Percentiles rank a stretch among this genome's conserved stretches.
Evolutionary conservation across 1,140 invertebrate species (phyloP).

Genomic region (Panagrolaimus sp.): DNA sequence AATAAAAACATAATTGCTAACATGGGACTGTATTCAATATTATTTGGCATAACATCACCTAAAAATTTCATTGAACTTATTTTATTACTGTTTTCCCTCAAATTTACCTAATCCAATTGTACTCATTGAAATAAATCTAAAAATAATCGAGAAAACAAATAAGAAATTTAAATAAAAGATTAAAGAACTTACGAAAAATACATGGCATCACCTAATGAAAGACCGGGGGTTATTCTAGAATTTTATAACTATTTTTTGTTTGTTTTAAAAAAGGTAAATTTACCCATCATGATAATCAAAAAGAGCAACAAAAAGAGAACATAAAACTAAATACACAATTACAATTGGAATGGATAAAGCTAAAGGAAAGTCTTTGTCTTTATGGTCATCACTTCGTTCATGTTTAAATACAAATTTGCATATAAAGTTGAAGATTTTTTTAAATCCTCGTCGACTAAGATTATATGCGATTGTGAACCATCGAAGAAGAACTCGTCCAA

Average conservation of each 20-base stretch:
- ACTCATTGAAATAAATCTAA: slow-evolving; percentile 4
- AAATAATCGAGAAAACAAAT: too few species aligned
- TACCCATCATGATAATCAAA: slow-evolving; percentile 20
- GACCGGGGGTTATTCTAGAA: neutral
- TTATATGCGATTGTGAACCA: slow-evolving; percentile 13
- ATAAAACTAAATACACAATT: neutral
- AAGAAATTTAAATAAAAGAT: too few species aligned
- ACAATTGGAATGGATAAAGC: neutral
- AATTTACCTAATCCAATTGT: slow-evolving; percentile 14
- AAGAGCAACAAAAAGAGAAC: neutral
- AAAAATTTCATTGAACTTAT: neutral
- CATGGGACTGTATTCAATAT: slow-evolving; percentile 14
- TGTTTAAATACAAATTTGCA: slow-evolving; percentile 1
- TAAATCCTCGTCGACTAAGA: neutral
- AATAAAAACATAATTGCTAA: slow-evolving; percentile 12
- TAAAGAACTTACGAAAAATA: neutral
- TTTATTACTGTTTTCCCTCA: neutral
- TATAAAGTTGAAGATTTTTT: neutral
- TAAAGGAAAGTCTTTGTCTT: slow-evolving; percentile 8
- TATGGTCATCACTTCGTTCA: neutral
- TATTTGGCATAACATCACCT: slow-evolving; percentile 17
- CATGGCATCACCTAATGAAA: slow-evolving; percentile 2
- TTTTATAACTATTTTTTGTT: too few species aligned
- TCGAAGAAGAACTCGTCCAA: slow-evolving; percentile 9
- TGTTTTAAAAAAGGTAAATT: too few species aligned